phyloP scores from a whole-genome alignment of 2,888 invertebrate genomes.

The Sesia apiformis region DNA sequence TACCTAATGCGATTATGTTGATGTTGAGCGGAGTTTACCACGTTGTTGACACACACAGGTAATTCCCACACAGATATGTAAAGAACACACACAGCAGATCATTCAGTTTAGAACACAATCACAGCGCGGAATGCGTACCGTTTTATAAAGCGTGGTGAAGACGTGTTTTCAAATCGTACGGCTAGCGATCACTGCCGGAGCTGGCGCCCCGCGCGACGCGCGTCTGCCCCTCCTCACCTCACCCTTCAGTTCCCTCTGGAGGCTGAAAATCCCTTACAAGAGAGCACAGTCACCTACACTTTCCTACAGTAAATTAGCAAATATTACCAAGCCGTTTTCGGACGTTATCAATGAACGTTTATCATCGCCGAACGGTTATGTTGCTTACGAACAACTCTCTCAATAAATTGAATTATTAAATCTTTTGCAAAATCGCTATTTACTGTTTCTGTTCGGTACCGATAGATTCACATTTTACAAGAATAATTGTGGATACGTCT shows the following conservation, averaged over 20 bases:
- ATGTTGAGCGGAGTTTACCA: not conserved
- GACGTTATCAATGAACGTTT: constrained; percentile 1
- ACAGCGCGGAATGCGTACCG: constrained; percentile 11
- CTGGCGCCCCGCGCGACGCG: constrained; percentile 26
- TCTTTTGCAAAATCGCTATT: no score
- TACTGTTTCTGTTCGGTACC: no score
- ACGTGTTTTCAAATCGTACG: not conserved
- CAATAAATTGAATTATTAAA: not conserved
- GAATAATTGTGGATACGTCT: no score
- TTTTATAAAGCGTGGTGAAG: not conserved
- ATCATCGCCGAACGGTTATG: not conserved
- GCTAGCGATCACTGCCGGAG: constrained; percentile 42
- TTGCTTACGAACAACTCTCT: not conserved
- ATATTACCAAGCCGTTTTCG: constrained; percentile 9
- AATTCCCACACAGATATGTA: constrained; percentile 26
- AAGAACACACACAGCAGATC: constrained; percentile 15
- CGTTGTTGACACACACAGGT: constrained; percentile 7
- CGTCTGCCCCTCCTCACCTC: constrained; percentile 13
- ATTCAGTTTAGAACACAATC: constrained; percentile 18
- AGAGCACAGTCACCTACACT: constrained; percentile 7
- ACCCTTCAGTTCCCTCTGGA: constrained; percentile 15
- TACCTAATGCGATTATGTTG: not conserved
- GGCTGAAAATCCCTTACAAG: constrained; percentile 38
- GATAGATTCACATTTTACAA: no score
- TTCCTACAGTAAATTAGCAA: not conserved